Conservation (phyloP, 1,140 invertebrate genomes). For the Drosophila varians region DNA sequence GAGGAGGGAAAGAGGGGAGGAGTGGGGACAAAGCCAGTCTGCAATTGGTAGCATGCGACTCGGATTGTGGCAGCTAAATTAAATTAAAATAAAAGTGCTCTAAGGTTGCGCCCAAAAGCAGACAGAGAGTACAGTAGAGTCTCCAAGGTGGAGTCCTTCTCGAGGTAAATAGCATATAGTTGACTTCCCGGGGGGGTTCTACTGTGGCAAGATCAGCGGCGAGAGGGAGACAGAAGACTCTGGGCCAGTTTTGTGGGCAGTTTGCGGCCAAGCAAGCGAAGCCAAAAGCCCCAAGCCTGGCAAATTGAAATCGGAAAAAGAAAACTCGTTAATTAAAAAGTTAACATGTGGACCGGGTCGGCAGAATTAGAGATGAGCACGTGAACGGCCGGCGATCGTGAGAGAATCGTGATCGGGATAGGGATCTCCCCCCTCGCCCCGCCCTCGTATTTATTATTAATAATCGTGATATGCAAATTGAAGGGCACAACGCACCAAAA, state of each 20-base stretch:
- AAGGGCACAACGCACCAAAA: neutral
- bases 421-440: conserved; percentile 8
- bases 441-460: conserved; percentile 75
- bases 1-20: neutral
- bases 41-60: conserved; percentile 60
- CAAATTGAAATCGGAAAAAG: conserved; percentile 83
- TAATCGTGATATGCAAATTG: conserved; percentile 55
- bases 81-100: conserved; percentile 74
- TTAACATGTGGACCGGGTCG: conserved; percentile 61
- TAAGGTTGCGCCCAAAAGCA: conserved; percentile 63
- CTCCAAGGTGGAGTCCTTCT: neutral
- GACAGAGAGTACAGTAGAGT: conserved; percentile 8
- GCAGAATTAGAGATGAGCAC: conserved; percentile 29
- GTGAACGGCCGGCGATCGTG: conserved; percentile 12
- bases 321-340: conserved; percentile 83
- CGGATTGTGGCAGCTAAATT: conserved; percentile 65
- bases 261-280: conserved; percentile 37
- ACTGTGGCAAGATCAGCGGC: neutral
- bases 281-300: conserved; percentile 33
- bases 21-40: conserved; percentile 4
- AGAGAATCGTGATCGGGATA: conserved; percentile 13
- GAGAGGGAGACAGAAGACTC: conserved; percentile 15
- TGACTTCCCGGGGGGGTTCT: neutral
- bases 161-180: neutral
- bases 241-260: conserved; percentile 69